Conservation (phyloP, 1,140 invertebrate genomes). For the Drosophila ohnishii region DNA sequence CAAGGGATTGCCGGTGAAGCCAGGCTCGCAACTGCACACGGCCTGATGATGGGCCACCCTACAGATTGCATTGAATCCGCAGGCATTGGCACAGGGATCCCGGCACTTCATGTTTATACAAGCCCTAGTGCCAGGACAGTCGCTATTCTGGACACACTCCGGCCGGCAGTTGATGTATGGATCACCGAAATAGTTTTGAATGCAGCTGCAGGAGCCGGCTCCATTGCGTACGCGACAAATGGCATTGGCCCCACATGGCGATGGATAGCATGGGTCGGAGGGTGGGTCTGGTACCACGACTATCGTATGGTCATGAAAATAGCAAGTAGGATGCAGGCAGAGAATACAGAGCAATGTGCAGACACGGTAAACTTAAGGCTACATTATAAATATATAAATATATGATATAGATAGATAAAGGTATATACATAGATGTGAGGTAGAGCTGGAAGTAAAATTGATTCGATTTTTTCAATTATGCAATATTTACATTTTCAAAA, state of each 20-base stretch:
- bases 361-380: constrained; percentile 46
- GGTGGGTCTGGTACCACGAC: constrained; percentile 78
- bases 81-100: constrained; percentile 90
- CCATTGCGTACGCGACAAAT: constrained; percentile 90
- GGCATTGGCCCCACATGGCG: constrained; percentile 92
- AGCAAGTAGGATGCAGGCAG: constrained; percentile 64
- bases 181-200: constrained; percentile 92
- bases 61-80: constrained; percentile 92
- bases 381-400: constrained; percentile 26
- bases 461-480: too few relatives aligned
- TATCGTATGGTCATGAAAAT: constrained; percentile 58
- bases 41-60: constrained; percentile 92
- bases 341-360: constrained; percentile 46
- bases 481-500: too few relatives aligned
- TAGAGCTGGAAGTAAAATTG: too few relatives aligned
- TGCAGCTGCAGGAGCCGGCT: constrained; percentile 90
- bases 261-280: constrained; percentile 89
- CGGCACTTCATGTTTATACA: constrained; percentile 93
- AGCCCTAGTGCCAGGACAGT: constrained; percentile 89
- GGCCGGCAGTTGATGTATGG: constrained; percentile 91
- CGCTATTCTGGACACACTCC: constrained; percentile 92
- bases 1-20: constrained; percentile 90
- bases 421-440: not conserved
- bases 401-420: constrained; percentile 5
- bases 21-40: constrained; percentile 89